phyloP scores from a whole-genome alignment of 2,113 vertebrate genomes.

The Psephotus haematonotus region DNA sequence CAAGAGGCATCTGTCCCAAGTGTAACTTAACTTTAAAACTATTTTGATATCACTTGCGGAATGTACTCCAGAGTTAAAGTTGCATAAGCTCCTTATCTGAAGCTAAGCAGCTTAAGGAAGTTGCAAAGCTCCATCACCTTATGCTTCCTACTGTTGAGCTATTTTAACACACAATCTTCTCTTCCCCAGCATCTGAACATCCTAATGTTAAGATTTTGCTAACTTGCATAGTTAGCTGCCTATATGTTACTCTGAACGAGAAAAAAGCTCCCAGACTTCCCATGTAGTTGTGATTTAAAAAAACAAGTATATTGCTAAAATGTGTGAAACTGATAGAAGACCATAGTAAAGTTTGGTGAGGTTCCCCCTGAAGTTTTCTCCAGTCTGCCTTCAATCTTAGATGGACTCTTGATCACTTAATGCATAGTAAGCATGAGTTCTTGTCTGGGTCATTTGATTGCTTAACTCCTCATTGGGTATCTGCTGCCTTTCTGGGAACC shows the following conservation, averaged over 20 bases:
- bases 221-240: neutral
- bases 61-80: neutral
- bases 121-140: neutral
- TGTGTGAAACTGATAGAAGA: neutral
- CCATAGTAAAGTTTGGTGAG: neutral
- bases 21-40: neutral
- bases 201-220: neutral
- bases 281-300: neutral
- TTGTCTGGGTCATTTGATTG: neutral
- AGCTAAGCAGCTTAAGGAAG: conserved; percentile 29
- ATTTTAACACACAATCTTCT: neutral
- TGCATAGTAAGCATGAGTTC: neutral
- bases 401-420: accelerated
- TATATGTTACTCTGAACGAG: neutral
- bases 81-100: conserved; percentile 38
- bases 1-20: neutral
- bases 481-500: neutral
- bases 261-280: neutral
- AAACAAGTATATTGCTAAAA: neutral
- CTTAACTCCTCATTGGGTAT: neutral
- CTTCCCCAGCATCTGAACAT: neutral
- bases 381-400: neutral
- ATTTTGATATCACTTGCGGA: neutral
- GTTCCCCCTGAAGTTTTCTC: neutral
- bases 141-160: neutral